phyloP scores from a whole-genome alignment of 2,113 vertebrate genomes.

The Indri indri region DNA sequence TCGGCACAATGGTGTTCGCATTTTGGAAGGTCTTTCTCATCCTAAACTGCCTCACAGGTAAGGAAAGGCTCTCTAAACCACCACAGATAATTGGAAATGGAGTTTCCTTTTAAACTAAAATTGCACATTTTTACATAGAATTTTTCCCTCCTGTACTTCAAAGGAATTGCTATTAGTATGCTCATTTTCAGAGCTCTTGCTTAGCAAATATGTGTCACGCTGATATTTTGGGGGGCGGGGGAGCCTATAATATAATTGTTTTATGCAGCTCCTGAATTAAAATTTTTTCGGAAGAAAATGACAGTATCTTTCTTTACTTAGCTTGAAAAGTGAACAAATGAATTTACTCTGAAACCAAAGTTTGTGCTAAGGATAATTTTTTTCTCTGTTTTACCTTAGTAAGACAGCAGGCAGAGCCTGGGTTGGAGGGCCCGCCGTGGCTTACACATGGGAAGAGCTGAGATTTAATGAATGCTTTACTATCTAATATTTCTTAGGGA shows the following conservation, averaged over 20 bases:
- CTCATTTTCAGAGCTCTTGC: constrained; percentile 5
- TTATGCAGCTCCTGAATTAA: constrained; percentile 34
- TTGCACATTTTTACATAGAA: neutral
- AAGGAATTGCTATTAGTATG: neutral
- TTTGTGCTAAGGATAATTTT: neutral
- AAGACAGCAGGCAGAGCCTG: neutral
- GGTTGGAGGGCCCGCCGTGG: neutral
- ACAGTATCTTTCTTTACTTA: neutral
- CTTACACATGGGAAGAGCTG: neutral
- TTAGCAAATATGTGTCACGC: constrained; percentile 12
- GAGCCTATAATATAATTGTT: neutral
- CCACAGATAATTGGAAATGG: neutral
- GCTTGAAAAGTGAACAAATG: neutral
- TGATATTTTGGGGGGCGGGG: neutral
- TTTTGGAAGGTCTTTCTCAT: constrained; percentile 68
- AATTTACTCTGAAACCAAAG: constrained; percentile 32
- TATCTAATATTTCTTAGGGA: neutral
- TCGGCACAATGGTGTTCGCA: constrained; percentile 35
- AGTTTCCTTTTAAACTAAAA: constrained; percentile 45
- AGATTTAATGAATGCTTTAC: neutral
- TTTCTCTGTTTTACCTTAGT: constrained; percentile 1
- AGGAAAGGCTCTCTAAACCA: constrained; percentile 9
- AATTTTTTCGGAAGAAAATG: neutral
- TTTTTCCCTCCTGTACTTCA: neutral
- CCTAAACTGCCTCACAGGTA: constrained; percentile 71